Percentiles rank a stretch among this genome's conserved stretches.
Conservation (phyloP, 2,888 invertebrate species). For the Tridacna crocea region DNA sequence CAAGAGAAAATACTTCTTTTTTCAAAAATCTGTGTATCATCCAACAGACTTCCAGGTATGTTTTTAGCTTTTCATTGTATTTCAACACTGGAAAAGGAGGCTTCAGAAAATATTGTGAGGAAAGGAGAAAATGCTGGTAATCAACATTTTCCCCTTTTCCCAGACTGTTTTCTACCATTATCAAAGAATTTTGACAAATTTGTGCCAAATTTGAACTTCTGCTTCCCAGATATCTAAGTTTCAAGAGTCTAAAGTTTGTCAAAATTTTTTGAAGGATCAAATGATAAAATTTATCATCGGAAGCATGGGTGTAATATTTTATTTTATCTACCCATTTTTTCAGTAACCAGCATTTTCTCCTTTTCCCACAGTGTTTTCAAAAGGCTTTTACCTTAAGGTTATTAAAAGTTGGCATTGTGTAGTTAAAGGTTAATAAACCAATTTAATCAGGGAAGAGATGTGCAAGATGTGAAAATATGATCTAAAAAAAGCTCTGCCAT, state of each 20-base stretch:
- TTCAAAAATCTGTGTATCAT: constrained; percentile 40
- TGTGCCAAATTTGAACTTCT: neutral
- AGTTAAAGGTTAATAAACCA: too few relatives aligned
- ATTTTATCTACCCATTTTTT: too few relatives aligned
- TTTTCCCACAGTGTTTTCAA: too few relatives aligned
- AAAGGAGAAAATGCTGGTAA: too few relatives aligned
- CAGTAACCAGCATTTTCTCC: too few relatives aligned
- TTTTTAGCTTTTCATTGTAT: neutral
- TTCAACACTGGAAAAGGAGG: neutral
- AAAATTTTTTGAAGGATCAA: neutral
- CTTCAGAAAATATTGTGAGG: neutral
- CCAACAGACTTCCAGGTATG: constrained; percentile 58
- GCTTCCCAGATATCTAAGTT: neutral
- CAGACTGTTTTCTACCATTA: too few relatives aligned
- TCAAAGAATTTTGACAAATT: neutral
- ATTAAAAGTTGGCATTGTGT: too few relatives aligned
- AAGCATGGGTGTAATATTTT: too few relatives aligned
- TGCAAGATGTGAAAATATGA: too few relatives aligned
- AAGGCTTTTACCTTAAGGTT: too few relatives aligned
- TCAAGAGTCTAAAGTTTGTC: neutral
- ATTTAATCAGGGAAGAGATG: too few relatives aligned
- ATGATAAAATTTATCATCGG: neutral
- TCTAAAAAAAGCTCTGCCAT: neutral
- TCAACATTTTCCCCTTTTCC: too few relatives aligned
- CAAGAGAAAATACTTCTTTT: constrained; percentile 50